phyloP scores from a whole-genome alignment of 1,140 invertebrate genomes.

The Leptopilina boulardi region DNA sequence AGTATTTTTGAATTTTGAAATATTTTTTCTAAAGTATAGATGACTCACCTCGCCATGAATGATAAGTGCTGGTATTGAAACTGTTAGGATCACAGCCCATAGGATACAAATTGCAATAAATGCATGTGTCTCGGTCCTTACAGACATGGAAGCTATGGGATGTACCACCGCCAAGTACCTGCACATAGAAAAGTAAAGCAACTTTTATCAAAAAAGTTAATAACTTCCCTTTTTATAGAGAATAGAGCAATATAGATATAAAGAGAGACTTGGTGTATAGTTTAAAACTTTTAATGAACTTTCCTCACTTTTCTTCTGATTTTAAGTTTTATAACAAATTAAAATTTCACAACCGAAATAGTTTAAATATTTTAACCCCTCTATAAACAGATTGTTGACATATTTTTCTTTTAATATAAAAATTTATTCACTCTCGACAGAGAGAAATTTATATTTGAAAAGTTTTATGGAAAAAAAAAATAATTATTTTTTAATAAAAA shows the following conservation, averaged over 20 bases:
- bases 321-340: too few relatives aligned
- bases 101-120: constrained; percentile 85
- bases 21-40: constrained; percentile 11
- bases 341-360: too few relatives aligned
- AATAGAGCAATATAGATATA: not conserved
- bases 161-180: constrained; percentile 95
- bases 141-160: constrained; percentile 92
- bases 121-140: constrained; percentile 91
- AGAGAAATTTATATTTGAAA: too few relatives aligned
- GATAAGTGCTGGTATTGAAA: constrained; percentile 85
- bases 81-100: constrained; percentile 88
- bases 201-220: not conserved
- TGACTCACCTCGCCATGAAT: constrained; percentile 85
- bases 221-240: not conserved
- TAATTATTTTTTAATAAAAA: too few relatives aligned
- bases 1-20: too few relatives aligned
- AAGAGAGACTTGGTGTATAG: not conserved
- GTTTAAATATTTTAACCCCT: too few relatives aligned
- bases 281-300: not conserved
- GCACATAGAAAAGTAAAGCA: constrained; percentile 12
- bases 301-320: not conserved
- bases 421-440: too few relatives aligned
- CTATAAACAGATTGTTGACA: too few relatives aligned
- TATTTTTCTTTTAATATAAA: too few relatives aligned
- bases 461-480: too few relatives aligned